These are phyloP conservation scores for Tychaedon coryphoeus DNA, from an alignment of 2,113 vertebrate species.

Conservation along the genomic window DNA sequence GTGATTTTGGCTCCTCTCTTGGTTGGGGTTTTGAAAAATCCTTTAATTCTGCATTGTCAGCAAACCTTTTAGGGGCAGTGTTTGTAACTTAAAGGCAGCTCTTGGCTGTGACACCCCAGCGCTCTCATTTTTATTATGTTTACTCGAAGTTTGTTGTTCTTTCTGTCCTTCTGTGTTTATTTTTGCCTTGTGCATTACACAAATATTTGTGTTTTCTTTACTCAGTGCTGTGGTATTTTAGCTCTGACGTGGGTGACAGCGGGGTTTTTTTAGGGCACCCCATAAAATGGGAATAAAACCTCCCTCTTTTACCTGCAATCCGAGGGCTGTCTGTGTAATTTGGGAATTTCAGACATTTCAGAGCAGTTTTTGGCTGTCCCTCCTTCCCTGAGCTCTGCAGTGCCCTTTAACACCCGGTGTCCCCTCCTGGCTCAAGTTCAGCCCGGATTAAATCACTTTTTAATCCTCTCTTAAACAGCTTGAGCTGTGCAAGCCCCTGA, in stretches of 20 bases:
- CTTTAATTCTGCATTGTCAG: not conserved
- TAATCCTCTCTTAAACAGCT: not conserved
- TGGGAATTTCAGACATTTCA: rapidly evolving
- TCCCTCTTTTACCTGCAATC: not conserved
- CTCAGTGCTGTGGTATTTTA: rapidly evolving
- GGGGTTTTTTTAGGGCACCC: not conserved
- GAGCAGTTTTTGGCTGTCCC: not conserved
- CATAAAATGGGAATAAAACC: rapidly evolving
- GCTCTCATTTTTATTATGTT: rapidly evolving
- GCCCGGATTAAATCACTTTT: not conserved
- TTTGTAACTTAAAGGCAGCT: not conserved
- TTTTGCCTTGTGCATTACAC: rapidly evolving
- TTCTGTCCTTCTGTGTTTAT: not conserved
- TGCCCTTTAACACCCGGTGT: not conserved
- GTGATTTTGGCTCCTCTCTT: not conserved
- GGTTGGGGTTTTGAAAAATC: not conserved
- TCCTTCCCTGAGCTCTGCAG: not conserved
- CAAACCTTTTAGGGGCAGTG: not conserved
- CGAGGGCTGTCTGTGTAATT: no score
- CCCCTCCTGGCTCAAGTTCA: not conserved
- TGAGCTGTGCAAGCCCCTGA: no score
- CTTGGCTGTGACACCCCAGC: rapidly evolving
- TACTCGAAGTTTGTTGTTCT: not conserved
- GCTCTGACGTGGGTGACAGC: no score
- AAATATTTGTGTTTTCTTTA: no score